These are phyloP conservation scores for Seira musarum DNA, from an alignment of 2,888 invertebrate species.

Conservation along the genomic window DNA sequence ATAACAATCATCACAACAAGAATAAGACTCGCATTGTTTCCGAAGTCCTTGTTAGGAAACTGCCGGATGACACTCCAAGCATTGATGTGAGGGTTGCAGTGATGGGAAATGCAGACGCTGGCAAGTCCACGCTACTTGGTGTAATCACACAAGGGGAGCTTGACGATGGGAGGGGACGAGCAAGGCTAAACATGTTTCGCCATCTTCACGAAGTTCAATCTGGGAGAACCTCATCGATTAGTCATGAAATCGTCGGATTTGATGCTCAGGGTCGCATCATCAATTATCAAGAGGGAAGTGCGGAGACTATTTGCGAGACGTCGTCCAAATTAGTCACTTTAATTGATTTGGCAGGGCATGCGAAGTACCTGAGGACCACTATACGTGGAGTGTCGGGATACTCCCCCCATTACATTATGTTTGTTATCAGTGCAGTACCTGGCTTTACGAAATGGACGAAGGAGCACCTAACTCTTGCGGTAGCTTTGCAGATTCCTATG, in stretches of 20 bases:
- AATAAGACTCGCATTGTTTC: constrained; percentile 72
- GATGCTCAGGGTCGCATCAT: constrained; percentile 89
- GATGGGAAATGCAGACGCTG: constrained; percentile 95
- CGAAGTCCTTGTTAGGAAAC: constrained; percentile 90
- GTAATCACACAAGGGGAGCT: constrained; percentile 96
- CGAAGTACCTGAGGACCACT: constrained; percentile 96
- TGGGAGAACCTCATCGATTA: constrained; percentile 95
- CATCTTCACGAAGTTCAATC: constrained; percentile 95
- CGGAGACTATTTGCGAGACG: constrained; percentile 93
- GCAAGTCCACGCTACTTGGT: constrained; percentile 91
- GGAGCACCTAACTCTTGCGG: constrained; percentile 90
- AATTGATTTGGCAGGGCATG: constrained; percentile 96
- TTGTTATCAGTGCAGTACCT: constrained; percentile 86
- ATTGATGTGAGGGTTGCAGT: constrained; percentile 94
- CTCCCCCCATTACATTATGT: constrained; percentile 92
- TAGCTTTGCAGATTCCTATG: constrained; percentile 87
- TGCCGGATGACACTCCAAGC: constrained; percentile 88
- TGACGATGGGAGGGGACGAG: constrained; percentile 96
- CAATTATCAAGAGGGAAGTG: constrained; percentile 88
- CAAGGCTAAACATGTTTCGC: constrained; percentile 93
- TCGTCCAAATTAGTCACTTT: constrained; percentile 95
- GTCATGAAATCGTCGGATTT: constrained; percentile 97
- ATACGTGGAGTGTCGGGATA: constrained; percentile 95
- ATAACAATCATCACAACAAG: constrained; percentile 31
- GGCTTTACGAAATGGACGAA: constrained; percentile 88